Conservation (phyloP, 2,113 vertebrate species). For the Dipodomys ordii region DNA sequence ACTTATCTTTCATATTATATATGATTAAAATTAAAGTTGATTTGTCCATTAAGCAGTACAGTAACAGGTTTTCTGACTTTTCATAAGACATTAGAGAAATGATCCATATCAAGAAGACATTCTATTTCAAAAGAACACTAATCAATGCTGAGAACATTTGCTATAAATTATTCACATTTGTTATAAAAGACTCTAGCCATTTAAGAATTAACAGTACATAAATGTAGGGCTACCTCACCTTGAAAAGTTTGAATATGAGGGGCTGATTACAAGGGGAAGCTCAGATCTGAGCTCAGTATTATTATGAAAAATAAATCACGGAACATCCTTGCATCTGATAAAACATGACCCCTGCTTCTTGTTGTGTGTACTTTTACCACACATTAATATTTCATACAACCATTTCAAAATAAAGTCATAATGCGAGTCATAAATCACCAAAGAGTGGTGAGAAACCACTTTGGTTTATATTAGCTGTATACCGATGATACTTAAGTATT, state of each 20-base stretch:
- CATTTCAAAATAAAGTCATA: slow-evolving; percentile 89
- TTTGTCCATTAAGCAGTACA: slow-evolving; percentile 78
- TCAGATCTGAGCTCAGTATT: slow-evolving; percentile 33
- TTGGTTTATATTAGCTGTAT: slow-evolving; percentile 82
- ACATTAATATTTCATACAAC: slow-evolving; percentile 89
- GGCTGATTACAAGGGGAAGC: slow-evolving; percentile 42
- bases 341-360: slow-evolving; percentile 74
- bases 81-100: slow-evolving; percentile 82
- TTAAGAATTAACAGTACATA: slow-evolving; percentile 69
- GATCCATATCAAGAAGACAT: slow-evolving; percentile 81
- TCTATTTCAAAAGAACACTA: slow-evolving; percentile 83
- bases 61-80: slow-evolving; percentile 81
- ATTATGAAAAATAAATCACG: slow-evolving; percentile 74
- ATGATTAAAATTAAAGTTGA: slow-evolving; percentile 78
- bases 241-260: slow-evolving; percentile 64
- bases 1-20: slow-evolving; percentile 61
- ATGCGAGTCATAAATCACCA: slow-evolving; percentile 89
- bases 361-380: slow-evolving; percentile 83
- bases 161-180: slow-evolving; percentile 87
- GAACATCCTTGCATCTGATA: slow-evolving; percentile 60
- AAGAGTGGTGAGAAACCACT: slow-evolving; percentile 85
- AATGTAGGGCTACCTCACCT: slow-evolving; percentile 67
- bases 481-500: slow-evolving; percentile 79
- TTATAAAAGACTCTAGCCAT: slow-evolving; percentile 84
- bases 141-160: slow-evolving; percentile 85